Evolutionary conservation across 2,888 invertebrate species (phyloP).

Genomic region (Argynnis bischoffii): DNA sequence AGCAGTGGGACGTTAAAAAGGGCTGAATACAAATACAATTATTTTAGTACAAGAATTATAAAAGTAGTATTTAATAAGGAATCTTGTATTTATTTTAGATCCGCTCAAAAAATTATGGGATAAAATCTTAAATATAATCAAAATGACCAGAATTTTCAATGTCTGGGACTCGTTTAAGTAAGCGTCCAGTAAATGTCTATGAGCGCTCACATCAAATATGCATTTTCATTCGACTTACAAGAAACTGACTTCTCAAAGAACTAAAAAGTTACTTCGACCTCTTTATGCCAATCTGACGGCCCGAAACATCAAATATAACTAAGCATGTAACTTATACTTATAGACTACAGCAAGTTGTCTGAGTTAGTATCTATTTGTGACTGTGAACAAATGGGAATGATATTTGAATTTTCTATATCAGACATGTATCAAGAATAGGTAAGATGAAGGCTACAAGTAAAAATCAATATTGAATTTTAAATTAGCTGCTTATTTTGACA

Average conservation of each 20-base stretch:
- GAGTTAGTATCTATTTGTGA: slow-evolving; percentile 31
- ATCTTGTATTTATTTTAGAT: too few species aligned
- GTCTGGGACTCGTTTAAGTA: slow-evolving; percentile 60
- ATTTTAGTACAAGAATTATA: too few species aligned
- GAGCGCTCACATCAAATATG: slow-evolving; percentile 73
- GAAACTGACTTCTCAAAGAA: slow-evolving; percentile 44
- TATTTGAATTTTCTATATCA: slow-evolving; percentile 11
- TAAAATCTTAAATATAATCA: too few species aligned
- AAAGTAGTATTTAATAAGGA: too few species aligned
- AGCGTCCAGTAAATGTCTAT: slow-evolving; percentile 63
- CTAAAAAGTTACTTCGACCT: slow-evolving; percentile 53
- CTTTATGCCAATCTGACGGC: slow-evolving; percentile 46
- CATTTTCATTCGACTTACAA: slow-evolving; percentile 53
- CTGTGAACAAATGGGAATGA: slow-evolving; percentile 22
- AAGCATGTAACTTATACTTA: slow-evolving; percentile 11
- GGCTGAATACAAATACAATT: too few species aligned
- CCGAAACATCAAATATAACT: slow-evolving; percentile 44
- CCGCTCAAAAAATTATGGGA: too few species aligned
- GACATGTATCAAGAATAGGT: slow-evolving; percentile 6
- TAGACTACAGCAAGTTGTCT: slow-evolving; percentile 28
- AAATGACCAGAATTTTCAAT: slow-evolving; percentile 8
- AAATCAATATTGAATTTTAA: neutral
- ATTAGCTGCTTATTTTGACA: too few species aligned
- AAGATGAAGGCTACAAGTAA: slow-evolving; percentile 1
- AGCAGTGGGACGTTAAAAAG: too few species aligned